These are phyloP conservation scores for Netelia melanura DNA, from an alignment of 2,888 invertebrate species.

Conservation along the genomic window DNA sequence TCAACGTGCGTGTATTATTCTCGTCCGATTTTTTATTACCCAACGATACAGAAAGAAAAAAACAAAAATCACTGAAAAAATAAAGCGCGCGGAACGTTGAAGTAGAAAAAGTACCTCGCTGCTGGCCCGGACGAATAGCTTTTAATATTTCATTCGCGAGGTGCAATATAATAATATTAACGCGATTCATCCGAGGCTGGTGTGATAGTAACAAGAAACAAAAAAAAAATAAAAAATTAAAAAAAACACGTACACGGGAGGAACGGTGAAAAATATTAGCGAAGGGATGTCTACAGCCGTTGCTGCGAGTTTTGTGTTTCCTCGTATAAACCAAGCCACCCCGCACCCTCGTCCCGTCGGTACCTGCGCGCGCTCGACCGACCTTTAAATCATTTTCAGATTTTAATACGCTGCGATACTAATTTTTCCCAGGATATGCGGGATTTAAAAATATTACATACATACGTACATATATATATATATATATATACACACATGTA, in stretches of 20 bases:
- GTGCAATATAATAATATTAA: constrained; percentile 21
- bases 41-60: background rate
- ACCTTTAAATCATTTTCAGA: constrained; percentile 60
- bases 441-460: constrained; percentile 20
- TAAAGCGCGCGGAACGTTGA: background rate
- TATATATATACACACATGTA: too few relatives aligned
- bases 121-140: constrained; percentile 20
- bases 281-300: constrained; percentile 3
- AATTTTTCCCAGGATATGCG: constrained; percentile 56
- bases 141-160: constrained; percentile 33
- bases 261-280: background rate
- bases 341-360: constrained; percentile 9
- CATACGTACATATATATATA: too few relatives aligned
- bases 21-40: too few relatives aligned
- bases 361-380: constrained; percentile 15
- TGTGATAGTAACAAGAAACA: background rate
- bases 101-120: background rate
- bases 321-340: background rate
- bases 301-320: constrained; percentile 1
- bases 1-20: too few relatives aligned
- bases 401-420: constrained; percentile 66
- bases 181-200: background rate
- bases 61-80: background rate
- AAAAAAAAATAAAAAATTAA: background rate
- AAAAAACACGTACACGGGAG: constrained; percentile 20